Evolutionary conservation across 2,888 invertebrate species (phyloP), one percentile per base, ranked within the genome.

Genomic region (Drosophila acutilabella): DNA sequence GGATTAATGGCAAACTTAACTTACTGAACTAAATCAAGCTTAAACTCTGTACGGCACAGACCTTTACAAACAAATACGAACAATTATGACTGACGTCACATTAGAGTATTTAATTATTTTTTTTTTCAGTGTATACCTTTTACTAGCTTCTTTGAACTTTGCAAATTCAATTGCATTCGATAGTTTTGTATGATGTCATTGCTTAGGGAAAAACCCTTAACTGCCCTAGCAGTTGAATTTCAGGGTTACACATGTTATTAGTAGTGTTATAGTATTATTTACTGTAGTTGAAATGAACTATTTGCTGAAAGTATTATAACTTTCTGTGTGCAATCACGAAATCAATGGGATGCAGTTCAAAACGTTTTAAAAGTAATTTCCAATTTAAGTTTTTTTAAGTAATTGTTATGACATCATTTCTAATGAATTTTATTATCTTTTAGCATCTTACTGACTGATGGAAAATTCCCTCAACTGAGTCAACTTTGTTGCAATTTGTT

Each of bases 321-420:
- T 4, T 36, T 36, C 0, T 36, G 8, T 1, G 11, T 13, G 4
- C 8, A 6, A 33, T 33, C 11, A 33, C 11, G 2, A 10, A 7
- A 36, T 36, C 36, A 36, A 4, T 36, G 3, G 8, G 11, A 36
- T 13, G 13, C 7, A 13, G 11, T 13, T 36, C 4, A 13, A 36
- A 36, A 13, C 36, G 10, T 36, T 11, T 11, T 11, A 13, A 36
- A 36, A 36, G 3, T 36, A 36, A 36, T 36, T 36, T 36, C 13
- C 36, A 13, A 30, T 8, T 7, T 6, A 26, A 7, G 6, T 26
- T 7, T 26, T 26, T 26, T 26, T 7, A 26, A 30, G 30, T 30
- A 30, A 30, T 30, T 8, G 6, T 8, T 2, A 56, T 56, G 54
- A 56, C 54, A 56, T 56, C 54, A 56, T 23, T 33, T 42, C n/a